These are phyloP conservation scores for Bombus impatiens DNA, from an alignment of 1,140 invertebrate genomes.

Conservation along the genomic window DNA sequence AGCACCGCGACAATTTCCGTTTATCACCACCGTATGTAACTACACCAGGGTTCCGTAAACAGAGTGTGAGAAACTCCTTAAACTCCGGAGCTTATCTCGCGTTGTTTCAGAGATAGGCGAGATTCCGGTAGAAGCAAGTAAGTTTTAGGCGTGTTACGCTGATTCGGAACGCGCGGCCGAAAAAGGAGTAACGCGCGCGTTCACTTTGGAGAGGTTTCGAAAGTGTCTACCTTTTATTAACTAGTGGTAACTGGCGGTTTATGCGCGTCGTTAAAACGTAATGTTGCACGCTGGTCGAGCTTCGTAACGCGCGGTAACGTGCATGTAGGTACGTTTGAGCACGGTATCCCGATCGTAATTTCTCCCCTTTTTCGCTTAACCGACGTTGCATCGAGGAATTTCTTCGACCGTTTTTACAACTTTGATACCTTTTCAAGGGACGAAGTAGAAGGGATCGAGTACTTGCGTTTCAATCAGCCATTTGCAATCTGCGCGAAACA, in stretches of 20 bases:
- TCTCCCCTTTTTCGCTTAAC: no score
- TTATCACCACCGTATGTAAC: neutral
- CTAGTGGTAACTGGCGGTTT: slow-evolving; percentile 53
- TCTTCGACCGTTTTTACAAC: no score
- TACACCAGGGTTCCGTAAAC: neutral
- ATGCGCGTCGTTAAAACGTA: slow-evolving; percentile 55
- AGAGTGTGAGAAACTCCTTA: neutral
- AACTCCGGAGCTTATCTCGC: neutral
- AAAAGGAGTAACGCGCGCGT: slow-evolving; percentile 15
- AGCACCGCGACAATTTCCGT: no score
- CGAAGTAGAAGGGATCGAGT: no score
- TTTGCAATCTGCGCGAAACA: no score
- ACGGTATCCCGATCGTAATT: no score
- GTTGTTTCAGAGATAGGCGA: neutral
- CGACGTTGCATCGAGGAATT: no score
- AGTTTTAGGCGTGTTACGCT: slow-evolving; percentile 30
- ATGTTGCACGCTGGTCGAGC: slow-evolving; percentile 44
- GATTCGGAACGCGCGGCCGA: slow-evolving; percentile 14
- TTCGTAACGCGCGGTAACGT: no score
- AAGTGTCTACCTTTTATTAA: slow-evolving; percentile 23
- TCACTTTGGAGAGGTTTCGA: slow-evolving; percentile 32
- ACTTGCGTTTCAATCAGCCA: no score
- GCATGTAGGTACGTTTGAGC: no score
- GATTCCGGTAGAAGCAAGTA: slow-evolving; percentile 35
- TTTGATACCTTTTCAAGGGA: no score